Evolutionary conservation across 2,113 vertebrate genomes (phyloP), one percentile per base, ranked within the genome.

Genomic region (Takifugu flavidus): DNA sequence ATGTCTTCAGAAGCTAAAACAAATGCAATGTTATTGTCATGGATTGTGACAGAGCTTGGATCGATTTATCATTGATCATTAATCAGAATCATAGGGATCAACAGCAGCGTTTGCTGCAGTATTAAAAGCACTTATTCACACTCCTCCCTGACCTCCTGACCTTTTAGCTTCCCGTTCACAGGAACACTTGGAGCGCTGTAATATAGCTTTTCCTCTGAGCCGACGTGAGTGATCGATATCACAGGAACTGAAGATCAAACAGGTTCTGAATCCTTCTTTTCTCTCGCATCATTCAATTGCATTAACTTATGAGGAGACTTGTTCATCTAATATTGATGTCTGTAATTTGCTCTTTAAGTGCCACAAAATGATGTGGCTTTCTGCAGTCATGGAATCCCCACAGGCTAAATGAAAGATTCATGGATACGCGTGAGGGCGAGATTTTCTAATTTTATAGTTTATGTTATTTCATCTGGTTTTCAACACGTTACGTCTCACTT

Each of bases 311-410:
- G 57, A 61, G 60, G 64, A 65, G 72, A 87, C 77, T 80, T 86
- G 74, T 88, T 90, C 84, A 89, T 90, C 74, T 82, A 87, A 90
- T 89, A 91, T 89, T 90, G 80, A 91, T 88, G 82, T 75, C 65
- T 73, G 79, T 86, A 85, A 88, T 90, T 77, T 83, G 80, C 77
- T 72, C 82, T 79, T 84, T 86, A 90, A 88, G 87, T 83, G 66
- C 77, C 80, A 87, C 85, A 83, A 88, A 86, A 86, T 79, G 86
- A 78, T 80, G 78, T 82, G 86, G 81, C 81, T 85, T 89, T 85
- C 75, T 72, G 56, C 68, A 85, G 84, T 88, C 82, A 83, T 87
- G 78, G 74, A 80, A 80, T 85, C 82, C 83, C 20, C 67, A 44
- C 74, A 54, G 85, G 84, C 83, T 79, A 87, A 83, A 87, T 86